Conservation (phyloP, 2,113 vertebrate genomes). For the Desmodus rotundus region DNA sequence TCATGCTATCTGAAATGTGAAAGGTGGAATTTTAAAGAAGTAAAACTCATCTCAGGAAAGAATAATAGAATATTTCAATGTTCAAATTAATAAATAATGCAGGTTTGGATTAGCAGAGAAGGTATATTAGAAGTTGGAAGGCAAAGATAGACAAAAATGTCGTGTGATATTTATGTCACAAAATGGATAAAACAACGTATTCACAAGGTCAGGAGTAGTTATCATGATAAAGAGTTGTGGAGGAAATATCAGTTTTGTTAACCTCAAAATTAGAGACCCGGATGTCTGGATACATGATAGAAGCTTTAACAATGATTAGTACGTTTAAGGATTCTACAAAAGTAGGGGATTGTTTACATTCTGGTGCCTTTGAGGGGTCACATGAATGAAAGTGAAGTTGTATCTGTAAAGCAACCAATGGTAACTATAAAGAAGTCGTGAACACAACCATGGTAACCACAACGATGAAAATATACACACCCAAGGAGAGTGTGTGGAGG, state of each 20-base stretch:
- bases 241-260: neutral
- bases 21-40: neutral
- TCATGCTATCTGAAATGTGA: neutral
- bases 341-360: neutral
- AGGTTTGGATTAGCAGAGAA: neutral
- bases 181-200: neutral
- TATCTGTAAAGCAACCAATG: neutral
- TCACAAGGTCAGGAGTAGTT: neutral
- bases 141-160: neutral
- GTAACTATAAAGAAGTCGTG: neutral
- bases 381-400: neutral
- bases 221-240: neutral
- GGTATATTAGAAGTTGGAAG: neutral
- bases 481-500: accelerated
- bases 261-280: neutral
- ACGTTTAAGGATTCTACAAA: neutral
- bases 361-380: neutral
- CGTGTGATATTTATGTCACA: neutral
- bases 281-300: neutral
- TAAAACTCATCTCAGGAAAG: neutral
- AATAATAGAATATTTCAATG: neutral
- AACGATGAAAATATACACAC: neutral
- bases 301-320: neutral
- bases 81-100: neutral
- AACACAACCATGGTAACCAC: neutral